phyloP scores from a whole-genome alignment of 2,888 invertebrate genomes.

The Neoaliturus tenellus region DNA sequence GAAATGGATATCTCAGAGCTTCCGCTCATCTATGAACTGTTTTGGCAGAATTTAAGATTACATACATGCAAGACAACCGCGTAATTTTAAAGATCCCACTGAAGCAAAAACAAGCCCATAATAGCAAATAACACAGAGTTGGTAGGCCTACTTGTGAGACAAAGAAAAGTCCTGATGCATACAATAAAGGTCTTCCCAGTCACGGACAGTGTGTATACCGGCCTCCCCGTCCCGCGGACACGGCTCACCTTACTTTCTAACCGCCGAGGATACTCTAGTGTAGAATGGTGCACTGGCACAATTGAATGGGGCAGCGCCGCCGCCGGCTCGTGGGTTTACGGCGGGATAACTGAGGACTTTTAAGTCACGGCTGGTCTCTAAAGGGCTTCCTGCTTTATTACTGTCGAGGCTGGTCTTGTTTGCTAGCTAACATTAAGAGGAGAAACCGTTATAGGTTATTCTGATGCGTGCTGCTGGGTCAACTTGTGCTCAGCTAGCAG shows the following conservation, averaged over 20 bases:
- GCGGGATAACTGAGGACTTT: background rate
- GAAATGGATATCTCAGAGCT: too few relatives aligned
- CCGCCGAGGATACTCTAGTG: background rate
- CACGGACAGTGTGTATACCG: background rate
- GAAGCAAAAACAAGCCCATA: too few relatives aligned
- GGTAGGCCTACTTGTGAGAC: background rate
- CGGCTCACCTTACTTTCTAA: constrained; percentile 15
- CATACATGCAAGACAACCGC: too few relatives aligned
- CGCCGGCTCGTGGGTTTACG: background rate
- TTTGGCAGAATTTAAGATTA: too few relatives aligned
- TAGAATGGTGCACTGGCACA: background rate
- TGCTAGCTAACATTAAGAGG: too few relatives aligned
- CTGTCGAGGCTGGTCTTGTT: background rate
- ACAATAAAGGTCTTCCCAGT: constrained; percentile 17
- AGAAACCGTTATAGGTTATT: too few relatives aligned
- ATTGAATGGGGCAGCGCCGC: constrained; percentile 11
- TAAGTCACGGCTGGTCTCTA: background rate
- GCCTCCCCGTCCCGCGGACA: background rate
- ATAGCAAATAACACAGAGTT: too few relatives aligned
- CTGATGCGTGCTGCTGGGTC: too few relatives aligned
- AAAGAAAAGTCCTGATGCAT: background rate
- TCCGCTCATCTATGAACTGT: too few relatives aligned
- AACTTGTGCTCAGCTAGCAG: too few relatives aligned
- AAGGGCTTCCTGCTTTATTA: background rate
- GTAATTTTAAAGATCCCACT: too few relatives aligned